Evolutionary conservation across 1,140 invertebrate genomes (phyloP).

Genomic region (Cephus cinctus): DNA sequence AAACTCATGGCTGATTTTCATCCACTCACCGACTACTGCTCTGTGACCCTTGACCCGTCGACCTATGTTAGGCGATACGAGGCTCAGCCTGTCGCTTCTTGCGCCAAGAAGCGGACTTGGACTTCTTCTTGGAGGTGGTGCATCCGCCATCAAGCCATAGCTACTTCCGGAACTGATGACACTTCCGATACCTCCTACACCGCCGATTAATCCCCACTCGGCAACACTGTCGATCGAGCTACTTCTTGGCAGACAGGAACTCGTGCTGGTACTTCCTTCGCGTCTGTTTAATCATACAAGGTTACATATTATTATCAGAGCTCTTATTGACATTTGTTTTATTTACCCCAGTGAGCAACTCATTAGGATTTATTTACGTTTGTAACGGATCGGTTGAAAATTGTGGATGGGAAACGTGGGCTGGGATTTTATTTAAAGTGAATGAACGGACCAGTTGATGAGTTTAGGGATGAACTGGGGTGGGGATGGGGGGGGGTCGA

Average conservation of each 20-base stretch:
- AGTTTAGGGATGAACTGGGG: too few species aligned
- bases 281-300: slow-evolving; percentile 23
- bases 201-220: slow-evolving; percentile 42
- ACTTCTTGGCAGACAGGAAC: slow-evolving; percentile 63
- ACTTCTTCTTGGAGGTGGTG: slow-evolving; percentile 51
- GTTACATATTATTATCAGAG: neutral
- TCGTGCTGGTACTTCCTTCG: slow-evolving; percentile 36
- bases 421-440: too few species aligned
- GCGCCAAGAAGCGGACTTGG: slow-evolving; percentile 50
- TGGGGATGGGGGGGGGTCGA: too few species aligned
- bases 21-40: slow-evolving; percentile 68
- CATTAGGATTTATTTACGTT: too few species aligned
- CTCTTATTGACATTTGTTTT: too few species aligned
- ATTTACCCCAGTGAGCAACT: too few species aligned
- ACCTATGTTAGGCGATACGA: slow-evolving; percentile 72
- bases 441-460: too few species aligned
- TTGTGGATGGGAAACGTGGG: too few species aligned
- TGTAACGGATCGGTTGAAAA: too few species aligned
- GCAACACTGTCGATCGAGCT: slow-evolving; percentile 71
- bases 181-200: slow-evolving; percentile 29
- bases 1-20: too few species aligned
- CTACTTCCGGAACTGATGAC: slow-evolving; percentile 29
- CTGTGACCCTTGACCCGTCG: slow-evolving; percentile 71
- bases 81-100: slow-evolving; percentile 58
- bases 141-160: slow-evolving; percentile 53